Evolutionary conservation across 1,140 invertebrate genomes (phyloP), one percentile per base, ranked within the genome.

Genomic region (Triops cancriformis): DNA sequence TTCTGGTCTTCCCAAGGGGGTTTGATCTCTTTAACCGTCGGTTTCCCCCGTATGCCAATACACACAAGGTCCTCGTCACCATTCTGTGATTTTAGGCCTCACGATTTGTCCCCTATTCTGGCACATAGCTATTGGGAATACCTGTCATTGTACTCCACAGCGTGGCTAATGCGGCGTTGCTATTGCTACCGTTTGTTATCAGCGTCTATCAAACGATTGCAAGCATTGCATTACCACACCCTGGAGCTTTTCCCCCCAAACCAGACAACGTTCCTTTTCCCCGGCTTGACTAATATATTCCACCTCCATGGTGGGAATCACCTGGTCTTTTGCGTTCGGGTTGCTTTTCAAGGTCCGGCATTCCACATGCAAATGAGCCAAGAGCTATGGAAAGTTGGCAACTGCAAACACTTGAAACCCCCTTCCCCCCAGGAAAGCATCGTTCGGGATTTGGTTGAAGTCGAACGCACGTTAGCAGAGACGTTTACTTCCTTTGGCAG

Each of bases 331-430:
- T 64, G 5, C 23, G 14, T 23, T 23, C 51, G 14, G 10, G 5
- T n/a, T 18, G 14, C n/a, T 64, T 23, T n/a, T 23, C 51, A n/a
- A 23, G 51, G 51, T 64, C 23, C 51, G 51, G 51, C 51, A 64
- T 64, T 64, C 51, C 51, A 64, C 51, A 64, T 64, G 51, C 51
- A 64, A 64, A 64, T 64, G 51, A 64, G 14, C n/a, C 51, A 23
- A 2, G 51, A 64, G 23, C 14, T 64, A 23, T 64, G 51, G 51
- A 64, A 64, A 64, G 51, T 37, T 37, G 31, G 31, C 31, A 37
- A 37, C 31, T 4, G 10, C 51, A 64, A 64, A 64, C 14, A 14
- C 23, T 64, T 64, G 23, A 64, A 64, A 64, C 10, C 31, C 31
- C 31, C 31, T 7, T n/a, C n/a, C n/a, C n/a, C n/a, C n/a, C n/a